Conservation (phyloP, 2,797 vertebrate genomes). For the Pangasius sanitwongsei region DNA sequence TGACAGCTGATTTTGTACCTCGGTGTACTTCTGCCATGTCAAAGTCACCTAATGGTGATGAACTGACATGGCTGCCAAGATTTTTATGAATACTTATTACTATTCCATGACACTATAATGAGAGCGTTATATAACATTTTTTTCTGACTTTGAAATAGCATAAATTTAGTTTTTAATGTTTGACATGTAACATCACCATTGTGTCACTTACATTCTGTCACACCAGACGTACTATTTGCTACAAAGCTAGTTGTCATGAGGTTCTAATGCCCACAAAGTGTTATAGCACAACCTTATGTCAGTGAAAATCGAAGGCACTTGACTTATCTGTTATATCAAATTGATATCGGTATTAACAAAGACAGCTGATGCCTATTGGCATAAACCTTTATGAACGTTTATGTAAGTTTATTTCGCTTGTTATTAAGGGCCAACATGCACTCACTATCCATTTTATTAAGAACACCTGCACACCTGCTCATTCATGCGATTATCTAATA, state of each 20-base stretch:
- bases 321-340: neutral
- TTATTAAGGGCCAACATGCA: neutral
- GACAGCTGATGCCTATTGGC: neutral
- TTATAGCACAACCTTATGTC: no score
- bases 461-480: neutral
- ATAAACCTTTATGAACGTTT: neutral
- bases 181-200: neutral
- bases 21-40: slow-evolving; percentile 6
- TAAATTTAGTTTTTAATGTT: neutral
- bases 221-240: neutral
- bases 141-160: neutral
- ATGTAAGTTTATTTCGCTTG: neutral
- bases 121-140: neutral
- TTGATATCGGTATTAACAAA: neutral
- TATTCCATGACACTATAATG: neutral
- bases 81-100: slow-evolving; percentile 11
- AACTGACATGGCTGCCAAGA: slow-evolving; percentile 9
- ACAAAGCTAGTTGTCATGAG: neutral
- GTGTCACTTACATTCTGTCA: neutral
- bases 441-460: neutral
- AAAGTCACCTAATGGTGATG: slow-evolving; percentile 4
- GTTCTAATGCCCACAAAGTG: neutral
- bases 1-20: slow-evolving; percentile 19
- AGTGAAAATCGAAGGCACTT: neutral
- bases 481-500: neutral